Conservation (phyloP, 2,888 invertebrate genomes). For the Zeuzera pyrina region DNA sequence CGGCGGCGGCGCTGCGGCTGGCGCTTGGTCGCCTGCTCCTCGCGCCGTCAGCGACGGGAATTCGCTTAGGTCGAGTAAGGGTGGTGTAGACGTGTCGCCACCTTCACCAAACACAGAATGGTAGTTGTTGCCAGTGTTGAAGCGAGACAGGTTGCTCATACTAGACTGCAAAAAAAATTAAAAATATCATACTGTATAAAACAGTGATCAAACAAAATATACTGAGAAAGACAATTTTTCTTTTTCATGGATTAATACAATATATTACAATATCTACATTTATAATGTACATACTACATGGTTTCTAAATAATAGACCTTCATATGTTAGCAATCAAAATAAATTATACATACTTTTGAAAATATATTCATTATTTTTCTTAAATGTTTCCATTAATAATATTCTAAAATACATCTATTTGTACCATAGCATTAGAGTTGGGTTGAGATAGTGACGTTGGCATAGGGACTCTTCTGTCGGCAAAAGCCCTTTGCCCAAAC, state of each 20-base stretch:
- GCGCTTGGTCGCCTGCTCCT: constrained; percentile 84
- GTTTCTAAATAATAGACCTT: too few relatives aligned
- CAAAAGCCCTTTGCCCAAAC: constrained; percentile 86
- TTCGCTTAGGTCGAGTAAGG: constrained; percentile 91
- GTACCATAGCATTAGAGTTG: constrained; percentile 68
- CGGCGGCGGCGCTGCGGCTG: constrained; percentile 88
- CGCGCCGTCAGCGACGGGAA: constrained; percentile 93
- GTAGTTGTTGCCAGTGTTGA: constrained; percentile 79
- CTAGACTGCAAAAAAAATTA: constrained; percentile 66
- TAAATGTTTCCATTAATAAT: too few relatives aligned
- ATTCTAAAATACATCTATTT: too few relatives aligned
- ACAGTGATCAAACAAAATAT: too few relatives aligned
- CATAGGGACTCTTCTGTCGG: constrained; percentile 82
- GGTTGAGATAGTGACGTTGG: constrained; percentile 71
- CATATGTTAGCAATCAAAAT: too few relatives aligned
- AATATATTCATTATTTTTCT: too few relatives aligned
- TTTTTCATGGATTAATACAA: too few relatives aligned
- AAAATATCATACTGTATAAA: too few relatives aligned
- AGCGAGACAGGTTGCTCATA: constrained; percentile 76
- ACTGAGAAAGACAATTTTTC: too few relatives aligned
- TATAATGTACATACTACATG: too few relatives aligned
- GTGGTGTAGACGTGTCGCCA: constrained; percentile 85
- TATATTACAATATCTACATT: too few relatives aligned
- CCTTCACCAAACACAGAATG: constrained; percentile 88
- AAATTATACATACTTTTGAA: too few relatives aligned